Percentiles rank a stretch among this genome's conserved stretches.
phyloP scores from a whole-genome alignment of 2,113 vertebrate species.

The Cebus imitator region DNA sequence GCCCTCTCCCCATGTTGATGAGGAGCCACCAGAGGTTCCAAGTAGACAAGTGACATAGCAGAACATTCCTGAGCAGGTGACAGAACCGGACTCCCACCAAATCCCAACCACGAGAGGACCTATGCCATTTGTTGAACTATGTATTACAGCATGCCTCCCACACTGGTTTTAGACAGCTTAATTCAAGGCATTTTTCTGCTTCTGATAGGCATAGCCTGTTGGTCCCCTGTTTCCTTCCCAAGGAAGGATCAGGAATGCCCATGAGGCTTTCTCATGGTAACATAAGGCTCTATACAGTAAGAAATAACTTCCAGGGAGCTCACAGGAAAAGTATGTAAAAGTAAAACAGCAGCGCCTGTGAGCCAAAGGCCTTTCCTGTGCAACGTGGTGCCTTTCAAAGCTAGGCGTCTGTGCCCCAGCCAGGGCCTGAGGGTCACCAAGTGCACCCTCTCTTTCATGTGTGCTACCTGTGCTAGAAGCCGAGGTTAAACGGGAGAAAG shows the following conservation, averaged over 20 bases:
- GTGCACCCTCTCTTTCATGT: background rate
- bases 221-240: background rate
- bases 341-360: background rate
- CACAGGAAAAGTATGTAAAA: conserved; percentile 48
- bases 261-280: conserved; percentile 42
- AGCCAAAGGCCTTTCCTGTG: background rate
- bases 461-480: background rate
- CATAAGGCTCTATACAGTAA: background rate
- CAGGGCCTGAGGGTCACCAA: background rate
- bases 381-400: background rate
- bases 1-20: background rate
- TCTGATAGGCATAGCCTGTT: background rate
- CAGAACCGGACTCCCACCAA: background rate
- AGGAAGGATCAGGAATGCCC: conserved; percentile 4
- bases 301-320: conserved; percentile 34
- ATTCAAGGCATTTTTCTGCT: background rate
- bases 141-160: conserved; percentile 10
- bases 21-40: background rate
- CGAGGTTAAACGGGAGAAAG: background rate
- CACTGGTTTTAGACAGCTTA: background rate
- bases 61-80: background rate
- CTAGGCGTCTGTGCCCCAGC: background rate
- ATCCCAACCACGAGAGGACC: background rate
- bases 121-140: background rate
- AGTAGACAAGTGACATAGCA: too few relatives aligned